Evolutionary conservation across 2,113 vertebrate genomes (phyloP).

Genomic region (Galbula dea): DNA sequence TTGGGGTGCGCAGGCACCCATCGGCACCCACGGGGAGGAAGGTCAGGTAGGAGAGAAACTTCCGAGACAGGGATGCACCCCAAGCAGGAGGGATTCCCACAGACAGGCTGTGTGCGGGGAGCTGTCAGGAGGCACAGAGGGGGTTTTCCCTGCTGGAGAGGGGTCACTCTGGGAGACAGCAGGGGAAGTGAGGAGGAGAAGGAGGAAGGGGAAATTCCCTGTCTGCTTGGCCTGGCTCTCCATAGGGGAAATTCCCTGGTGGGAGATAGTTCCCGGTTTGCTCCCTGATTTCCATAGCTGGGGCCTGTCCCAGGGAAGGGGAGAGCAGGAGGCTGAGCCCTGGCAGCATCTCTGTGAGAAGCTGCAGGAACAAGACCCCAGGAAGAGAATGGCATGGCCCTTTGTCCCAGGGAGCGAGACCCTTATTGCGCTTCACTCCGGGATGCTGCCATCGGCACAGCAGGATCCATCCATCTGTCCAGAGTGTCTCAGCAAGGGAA

Average conservation of each 20-base stretch:
- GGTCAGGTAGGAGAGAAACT: neutral
- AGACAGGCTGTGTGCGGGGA: slow-evolving; percentile 13
- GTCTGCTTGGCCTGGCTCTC: neutral
- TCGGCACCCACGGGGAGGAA: rapidly evolving
- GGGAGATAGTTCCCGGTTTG: neutral
- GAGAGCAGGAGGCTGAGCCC: neutral
- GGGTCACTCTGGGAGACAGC: neutral
- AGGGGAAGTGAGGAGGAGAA: no score
- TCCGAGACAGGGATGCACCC: neutral
- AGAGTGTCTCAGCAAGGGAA: rapidly evolving
- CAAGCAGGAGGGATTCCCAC: neutral
- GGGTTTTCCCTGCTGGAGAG: neutral
- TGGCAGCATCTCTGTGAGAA: neutral
- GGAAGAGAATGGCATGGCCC: neutral
- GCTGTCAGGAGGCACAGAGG: neutral
- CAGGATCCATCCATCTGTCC: neutral
- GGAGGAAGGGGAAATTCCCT: slow-evolving; percentile 9
- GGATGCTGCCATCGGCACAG: rapidly evolving
- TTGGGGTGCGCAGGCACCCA: neutral
- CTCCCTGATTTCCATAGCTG: neutral
- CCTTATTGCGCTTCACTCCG: rapidly evolving
- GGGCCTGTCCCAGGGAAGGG: neutral
- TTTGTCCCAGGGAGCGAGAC: rapidly evolving
- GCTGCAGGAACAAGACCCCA: neutral
- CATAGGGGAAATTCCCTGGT: slow-evolving; percentile 26